phyloP scores from a whole-genome alignment of 2,888 invertebrate species.

The Eupithecia vulgata region DNA sequence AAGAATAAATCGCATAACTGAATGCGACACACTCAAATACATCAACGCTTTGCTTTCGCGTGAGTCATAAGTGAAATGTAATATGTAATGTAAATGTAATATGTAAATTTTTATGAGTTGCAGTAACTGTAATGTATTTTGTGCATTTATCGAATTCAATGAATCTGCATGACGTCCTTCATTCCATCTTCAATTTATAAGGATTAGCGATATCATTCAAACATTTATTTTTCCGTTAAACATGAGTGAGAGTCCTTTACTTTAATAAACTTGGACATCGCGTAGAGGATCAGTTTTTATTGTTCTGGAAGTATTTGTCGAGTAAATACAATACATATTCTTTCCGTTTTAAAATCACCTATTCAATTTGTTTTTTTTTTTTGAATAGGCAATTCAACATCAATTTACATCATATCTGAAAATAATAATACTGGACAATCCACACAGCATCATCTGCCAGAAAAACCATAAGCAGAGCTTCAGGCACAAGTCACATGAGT shows the following conservation, averaged over 20 bases:
- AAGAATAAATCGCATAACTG: conserved; percentile 37
- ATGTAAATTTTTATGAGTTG: conserved; percentile 29
- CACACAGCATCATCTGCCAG: too few relatives aligned
- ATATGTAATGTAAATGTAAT: conserved; percentile 11
- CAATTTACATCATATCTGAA: background rate
- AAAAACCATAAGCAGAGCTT: too few relatives aligned
- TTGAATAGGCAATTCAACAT: background rate
- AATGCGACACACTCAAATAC: conserved; percentile 29
- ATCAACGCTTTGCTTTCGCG: conserved; percentile 4
- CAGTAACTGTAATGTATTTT: conserved; percentile 20
- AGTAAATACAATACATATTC: background rate
- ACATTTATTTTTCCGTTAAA: background rate
- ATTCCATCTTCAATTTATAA: conserved; percentile 24
- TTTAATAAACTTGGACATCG: background rate
- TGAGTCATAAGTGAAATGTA: conserved; percentile 16
- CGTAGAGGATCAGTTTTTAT: background rate
- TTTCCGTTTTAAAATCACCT: background rate
- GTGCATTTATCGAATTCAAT: conserved; percentile 24
- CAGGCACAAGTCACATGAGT: background rate
- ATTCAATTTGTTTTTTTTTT: background rate
- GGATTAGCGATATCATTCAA: background rate
- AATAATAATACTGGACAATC: too few relatives aligned
- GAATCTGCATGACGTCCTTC: conserved; percentile 18
- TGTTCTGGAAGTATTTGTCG: background rate
- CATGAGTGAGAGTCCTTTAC: background rate